phyloP scores from a whole-genome alignment of 2,888 invertebrate species.

The Mantis religiosa region DNA sequence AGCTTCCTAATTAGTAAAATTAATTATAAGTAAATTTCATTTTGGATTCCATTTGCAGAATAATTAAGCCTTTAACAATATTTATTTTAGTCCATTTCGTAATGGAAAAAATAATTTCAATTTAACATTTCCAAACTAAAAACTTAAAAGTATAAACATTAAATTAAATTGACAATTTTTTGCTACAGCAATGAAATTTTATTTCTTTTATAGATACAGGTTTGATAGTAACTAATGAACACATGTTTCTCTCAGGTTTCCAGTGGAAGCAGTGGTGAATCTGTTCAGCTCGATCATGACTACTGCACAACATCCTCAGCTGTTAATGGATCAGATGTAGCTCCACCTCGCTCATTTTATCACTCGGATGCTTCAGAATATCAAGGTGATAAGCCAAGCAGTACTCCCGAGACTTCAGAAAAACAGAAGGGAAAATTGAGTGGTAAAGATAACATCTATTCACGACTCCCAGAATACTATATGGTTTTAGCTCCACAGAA shows the following conservation, averaged over 20 bases:
- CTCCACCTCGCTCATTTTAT: slow-evolving; percentile 30
- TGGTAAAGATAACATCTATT: slow-evolving; percentile 15
- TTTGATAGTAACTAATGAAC: no score
- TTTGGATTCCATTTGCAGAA: no score
- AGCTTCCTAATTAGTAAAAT: no score
- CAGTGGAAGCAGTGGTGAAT: slow-evolving; percentile 36
- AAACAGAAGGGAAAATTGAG: not conserved
- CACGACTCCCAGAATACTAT: slow-evolving; percentile 23
- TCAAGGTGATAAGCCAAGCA: not conserved
- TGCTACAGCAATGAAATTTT: no score
- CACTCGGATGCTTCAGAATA: slow-evolving; percentile 32
- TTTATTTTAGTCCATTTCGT: no score
- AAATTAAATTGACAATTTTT: no score
- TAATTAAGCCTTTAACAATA: no score
- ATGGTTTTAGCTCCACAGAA: slow-evolving; percentile 19
- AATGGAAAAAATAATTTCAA: no score
- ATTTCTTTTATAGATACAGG: no score
- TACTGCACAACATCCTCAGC: slow-evolving; percentile 45
- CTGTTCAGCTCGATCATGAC: slow-evolving; percentile 54
- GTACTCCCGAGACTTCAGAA: not conserved
- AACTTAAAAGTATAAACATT: no score
- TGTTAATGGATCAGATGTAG: slow-evolving; percentile 4
- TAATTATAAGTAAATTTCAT: no score
- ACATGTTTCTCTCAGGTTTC: slow-evolving; percentile 16
- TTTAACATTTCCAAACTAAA: no score